Conservation (phyloP, 2,797 vertebrate species). For the Silurus lanzhouensis region DNA sequence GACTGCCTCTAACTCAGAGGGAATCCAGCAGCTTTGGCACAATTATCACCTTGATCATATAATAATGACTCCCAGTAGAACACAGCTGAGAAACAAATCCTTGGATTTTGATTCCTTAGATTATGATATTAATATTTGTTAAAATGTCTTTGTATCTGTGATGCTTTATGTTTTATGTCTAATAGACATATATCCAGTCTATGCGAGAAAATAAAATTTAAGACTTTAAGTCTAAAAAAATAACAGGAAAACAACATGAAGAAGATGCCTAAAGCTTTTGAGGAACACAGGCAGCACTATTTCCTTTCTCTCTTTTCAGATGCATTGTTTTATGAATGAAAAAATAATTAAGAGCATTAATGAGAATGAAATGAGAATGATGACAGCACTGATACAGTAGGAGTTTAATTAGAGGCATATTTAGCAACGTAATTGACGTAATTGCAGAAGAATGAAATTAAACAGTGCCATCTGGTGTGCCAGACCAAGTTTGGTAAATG, state of each 20-base stretch:
- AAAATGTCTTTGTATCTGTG: background rate
- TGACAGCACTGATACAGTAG: background rate
- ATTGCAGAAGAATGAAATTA: background rate
- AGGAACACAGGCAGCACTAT: background rate
- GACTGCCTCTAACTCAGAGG: conserved; percentile 37
- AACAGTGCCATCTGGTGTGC: background rate
- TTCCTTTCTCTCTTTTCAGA: background rate
- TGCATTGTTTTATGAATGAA: background rate
- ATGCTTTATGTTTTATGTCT: background rate
- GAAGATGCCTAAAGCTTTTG: background rate
- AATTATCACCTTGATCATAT: conserved; percentile 44
- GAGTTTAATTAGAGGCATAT: background rate
- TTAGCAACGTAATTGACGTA: background rate
- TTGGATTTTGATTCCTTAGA: background rate
- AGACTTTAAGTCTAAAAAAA: background rate
- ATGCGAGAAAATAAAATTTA: background rate
- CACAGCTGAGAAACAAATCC: background rate
- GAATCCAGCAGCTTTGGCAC: conserved; percentile 26
- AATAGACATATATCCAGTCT: background rate
- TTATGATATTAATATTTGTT: background rate
- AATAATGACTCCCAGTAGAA: conserved; percentile 41
- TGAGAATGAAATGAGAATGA: background rate
- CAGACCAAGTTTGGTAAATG: background rate
- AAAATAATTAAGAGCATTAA: background rate
- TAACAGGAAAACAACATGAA: background rate